A percentile compares a stretch with the other conserved stretches of the same genome.
These are phyloP conservation scores for Drosophila watanabei DNA, from an alignment of 1,140 invertebrate species.

Conservation along the genomic window DNA sequence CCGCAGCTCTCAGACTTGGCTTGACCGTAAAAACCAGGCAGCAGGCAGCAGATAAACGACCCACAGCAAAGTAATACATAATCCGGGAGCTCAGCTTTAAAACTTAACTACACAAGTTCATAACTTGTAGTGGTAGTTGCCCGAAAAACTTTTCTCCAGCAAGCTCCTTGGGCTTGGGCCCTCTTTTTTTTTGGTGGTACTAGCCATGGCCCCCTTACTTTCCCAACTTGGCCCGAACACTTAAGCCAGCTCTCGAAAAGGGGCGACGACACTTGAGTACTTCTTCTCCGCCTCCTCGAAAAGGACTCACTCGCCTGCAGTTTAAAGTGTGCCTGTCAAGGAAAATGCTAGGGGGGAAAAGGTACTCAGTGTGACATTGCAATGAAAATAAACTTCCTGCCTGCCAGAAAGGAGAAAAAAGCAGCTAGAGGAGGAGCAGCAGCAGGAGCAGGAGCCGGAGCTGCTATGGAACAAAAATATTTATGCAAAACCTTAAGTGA, in stretches of 20 bases:
- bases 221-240: constrained; percentile 48
- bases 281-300: constrained; percentile 2
- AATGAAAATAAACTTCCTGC: constrained; percentile 63
- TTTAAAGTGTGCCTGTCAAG: constrained; percentile 46
- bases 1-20: constrained; percentile 21
- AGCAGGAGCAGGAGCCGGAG: constrained; percentile 8
- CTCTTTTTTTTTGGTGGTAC: neutral
- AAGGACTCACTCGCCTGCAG: constrained; percentile 36
- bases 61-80: constrained; percentile 79
- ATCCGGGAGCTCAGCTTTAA: constrained; percentile 77
- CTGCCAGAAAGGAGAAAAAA: constrained; percentile 18
- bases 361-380: constrained; percentile 62
- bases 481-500: constrained; percentile 72
- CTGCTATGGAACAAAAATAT: constrained; percentile 70
- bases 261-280: constrained; percentile 39
- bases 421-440: neutral
- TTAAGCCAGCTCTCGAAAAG: constrained; percentile 62
- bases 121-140: constrained; percentile 65
- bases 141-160: constrained; percentile 47
- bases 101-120: constrained; percentile 79
- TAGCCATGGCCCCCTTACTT: constrained; percentile 24
- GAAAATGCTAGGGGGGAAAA: constrained; percentile 5
- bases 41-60: constrained; percentile 49
- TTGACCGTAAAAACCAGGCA: constrained; percentile 64
- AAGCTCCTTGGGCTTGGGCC: neutral